Evolutionary conservation across 2,113 vertebrate genomes (phyloP), one percentile per base, ranked within the genome.

Genomic region (Mesoclemmys tuberculata): DNA sequence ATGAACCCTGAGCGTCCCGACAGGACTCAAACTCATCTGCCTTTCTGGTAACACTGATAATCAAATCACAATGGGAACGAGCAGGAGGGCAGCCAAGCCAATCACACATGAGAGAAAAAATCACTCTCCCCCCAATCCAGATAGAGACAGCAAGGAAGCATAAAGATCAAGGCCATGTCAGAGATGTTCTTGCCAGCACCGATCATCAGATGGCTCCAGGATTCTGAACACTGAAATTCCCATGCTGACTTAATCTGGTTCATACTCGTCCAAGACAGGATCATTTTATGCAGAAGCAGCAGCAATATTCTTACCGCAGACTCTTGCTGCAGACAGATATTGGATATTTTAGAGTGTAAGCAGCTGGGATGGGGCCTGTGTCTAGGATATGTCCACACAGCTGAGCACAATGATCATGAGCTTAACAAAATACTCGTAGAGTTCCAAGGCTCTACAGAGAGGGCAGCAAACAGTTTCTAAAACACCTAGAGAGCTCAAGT

Each of bases 391-490:
- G 4, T 89, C 93, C 21, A 46, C 24, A 82, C n/a, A 90, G 94
- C 74, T 84, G 56, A 68, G 80, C 56, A 85, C 78, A 93, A 54
- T 54, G 92, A 95, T 88, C 74, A 54, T 74, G 35, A 88, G 56
- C 89, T 93, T 89, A 89, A 95, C 96, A 85, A 97, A 95, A 94
- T 31, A 31, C 56, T 22, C 93, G 86, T n/a, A 79, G 74, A 84
- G 89, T 96, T 84, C 49, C 88, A 93, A 92, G 91, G 90, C 86
- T 93, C 91, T 93, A 87, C 80, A 81, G 86, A 90, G 64, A 22
- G 56, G 54, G 41, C 92, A 97, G 92, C 78, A 58, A 96, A 92
- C 86, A 97, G 77, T 88, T 94, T n/a, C 85, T 93, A 97, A 94
- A 96, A 88, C 51, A 93, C 82, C 10, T 80, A 85, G 54, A 51